These are phyloP conservation scores for Hylomyscus alleni DNA, from an alignment of 2,797 vertebrate species.

Conservation along the genomic window DNA sequence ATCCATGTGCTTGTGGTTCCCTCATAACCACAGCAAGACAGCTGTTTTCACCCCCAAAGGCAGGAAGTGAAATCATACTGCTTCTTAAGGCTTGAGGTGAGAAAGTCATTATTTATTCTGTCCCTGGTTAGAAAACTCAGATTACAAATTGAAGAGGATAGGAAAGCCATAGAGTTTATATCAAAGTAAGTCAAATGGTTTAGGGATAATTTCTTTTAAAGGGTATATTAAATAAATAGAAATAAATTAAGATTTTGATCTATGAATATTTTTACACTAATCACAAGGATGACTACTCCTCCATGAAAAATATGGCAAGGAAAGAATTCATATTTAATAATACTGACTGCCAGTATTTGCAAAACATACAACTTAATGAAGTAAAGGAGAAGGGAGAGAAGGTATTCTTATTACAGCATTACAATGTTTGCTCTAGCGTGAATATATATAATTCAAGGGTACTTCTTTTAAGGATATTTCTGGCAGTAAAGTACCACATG, in stretches of 20 bases:
- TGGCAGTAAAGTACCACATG: neutral
- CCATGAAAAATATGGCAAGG: neutral
- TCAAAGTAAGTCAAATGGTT: neutral
- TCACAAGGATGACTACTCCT: neutral
- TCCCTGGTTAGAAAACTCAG: neutral
- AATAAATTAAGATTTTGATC: neutral
- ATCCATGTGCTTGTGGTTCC: neutral
- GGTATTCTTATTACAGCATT: neutral
- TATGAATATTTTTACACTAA: neutral
- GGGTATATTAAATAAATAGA: neutral
- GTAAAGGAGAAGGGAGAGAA: neutral
- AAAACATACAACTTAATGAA: neutral
- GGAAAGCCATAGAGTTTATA: neutral
- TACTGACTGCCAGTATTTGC: neutral
- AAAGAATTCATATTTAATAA: neutral
- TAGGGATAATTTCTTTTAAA: neutral
- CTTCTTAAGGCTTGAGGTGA: neutral
- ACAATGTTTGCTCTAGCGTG: conserved; percentile 25
- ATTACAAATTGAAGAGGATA: neutral
- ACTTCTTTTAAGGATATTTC: neutral
- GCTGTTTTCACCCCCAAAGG: neutral
- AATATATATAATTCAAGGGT: neutral
- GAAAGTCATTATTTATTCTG: neutral
- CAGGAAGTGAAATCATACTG: neutral
- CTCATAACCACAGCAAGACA: neutral